Percentiles rank a stretch among this genome's conserved stretches.
phyloP scores from a whole-genome alignment of 2,113 vertebrate genomes.

The Vulpes ferrilata region DNA sequence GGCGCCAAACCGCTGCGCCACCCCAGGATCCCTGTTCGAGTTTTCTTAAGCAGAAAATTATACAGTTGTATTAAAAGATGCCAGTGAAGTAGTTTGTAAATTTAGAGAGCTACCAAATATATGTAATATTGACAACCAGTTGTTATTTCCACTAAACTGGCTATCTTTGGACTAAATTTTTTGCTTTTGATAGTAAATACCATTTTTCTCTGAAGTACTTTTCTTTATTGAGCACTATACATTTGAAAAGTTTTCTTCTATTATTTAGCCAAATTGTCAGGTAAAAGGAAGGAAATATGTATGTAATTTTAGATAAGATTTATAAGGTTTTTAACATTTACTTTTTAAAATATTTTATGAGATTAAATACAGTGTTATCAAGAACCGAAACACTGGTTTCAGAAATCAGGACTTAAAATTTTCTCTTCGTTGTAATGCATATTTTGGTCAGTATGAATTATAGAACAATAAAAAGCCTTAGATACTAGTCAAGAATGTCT shows the following conservation, averaged over 20 bases:
- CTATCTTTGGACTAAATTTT: background rate
- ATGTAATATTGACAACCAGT: background rate
- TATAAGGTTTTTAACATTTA: constrained; percentile 28
- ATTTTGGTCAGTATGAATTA: constrained; percentile 39
- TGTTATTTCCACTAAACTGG: background rate
- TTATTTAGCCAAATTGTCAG: constrained; percentile 47
- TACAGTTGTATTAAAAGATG: background rate
- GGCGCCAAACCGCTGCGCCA: too few species aligned
- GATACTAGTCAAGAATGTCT: background rate
- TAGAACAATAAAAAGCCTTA: constrained; percentile 32
- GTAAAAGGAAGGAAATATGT: background rate
- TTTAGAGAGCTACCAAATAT: background rate
- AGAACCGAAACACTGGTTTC: constrained; percentile 52
- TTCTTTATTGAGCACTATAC: background rate
- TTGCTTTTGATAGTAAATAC: background rate
- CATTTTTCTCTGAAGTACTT: background rate
- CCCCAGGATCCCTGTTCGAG: background rate
- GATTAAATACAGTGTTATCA: constrained; percentile 65
- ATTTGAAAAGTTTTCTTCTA: constrained; percentile 42
- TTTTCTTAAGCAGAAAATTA: constrained; percentile 6
- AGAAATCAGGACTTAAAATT: constrained; percentile 27
- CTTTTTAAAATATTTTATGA: constrained; percentile 1
- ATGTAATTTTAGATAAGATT: constrained; percentile 49
- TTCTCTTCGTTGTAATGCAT: constrained; percentile 30
- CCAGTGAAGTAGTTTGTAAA: background rate